Base-by-base conservation (phyloP, 2,888 invertebrate genomes). In the Drosophila rubida region DNA sequence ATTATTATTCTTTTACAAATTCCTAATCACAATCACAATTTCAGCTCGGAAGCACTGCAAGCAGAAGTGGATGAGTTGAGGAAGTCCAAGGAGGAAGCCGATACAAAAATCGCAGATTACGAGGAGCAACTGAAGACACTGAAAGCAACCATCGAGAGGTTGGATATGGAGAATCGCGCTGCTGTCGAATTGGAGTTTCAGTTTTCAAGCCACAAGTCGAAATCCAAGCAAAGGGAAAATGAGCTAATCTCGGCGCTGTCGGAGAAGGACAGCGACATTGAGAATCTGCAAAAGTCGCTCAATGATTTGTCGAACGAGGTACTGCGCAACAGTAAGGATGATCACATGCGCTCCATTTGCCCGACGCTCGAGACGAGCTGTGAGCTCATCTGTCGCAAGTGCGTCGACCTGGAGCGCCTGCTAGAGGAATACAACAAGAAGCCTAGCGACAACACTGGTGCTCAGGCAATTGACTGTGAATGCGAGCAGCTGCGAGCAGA, bases 161-260 rank as follows among this genome's bases (percentile, higher is more conserved):
- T 90, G 64, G 87, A 89, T 57, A 70, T 87, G 80, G 89, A 90
- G 71, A 89, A 89, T 74, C 89, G 90, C 41, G 87, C 87, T 9
- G 85, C 79, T 7, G 78, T 89, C 9, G 89, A 88, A 55, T 65
- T 90, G 60, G 93, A 94, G 82, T 93, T 93, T 54, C 93, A 93
- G 80, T 93, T 92, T 74, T 93, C 94, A 65, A 93, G 92, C 16
- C 90, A 93, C 5, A 92, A 93, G 86, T 91, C 90, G 5, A 94
- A 93, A 79, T 90, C 93, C 5, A 93, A 93, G 80, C 90, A 86
- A 1, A 92, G 94, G 53, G 94, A 94, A 90, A 90, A 91, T 27
- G 94, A 95, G 80, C 83, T 94, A 4, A 73, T 94, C 0, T 92
- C 92, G 1, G 88, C 92, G 0, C 77, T 94, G 27, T 90, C 92